phyloP scores from a whole-genome alignment of 1,140 invertebrate genomes.

The Atopsyche davidsoni region DNA sequence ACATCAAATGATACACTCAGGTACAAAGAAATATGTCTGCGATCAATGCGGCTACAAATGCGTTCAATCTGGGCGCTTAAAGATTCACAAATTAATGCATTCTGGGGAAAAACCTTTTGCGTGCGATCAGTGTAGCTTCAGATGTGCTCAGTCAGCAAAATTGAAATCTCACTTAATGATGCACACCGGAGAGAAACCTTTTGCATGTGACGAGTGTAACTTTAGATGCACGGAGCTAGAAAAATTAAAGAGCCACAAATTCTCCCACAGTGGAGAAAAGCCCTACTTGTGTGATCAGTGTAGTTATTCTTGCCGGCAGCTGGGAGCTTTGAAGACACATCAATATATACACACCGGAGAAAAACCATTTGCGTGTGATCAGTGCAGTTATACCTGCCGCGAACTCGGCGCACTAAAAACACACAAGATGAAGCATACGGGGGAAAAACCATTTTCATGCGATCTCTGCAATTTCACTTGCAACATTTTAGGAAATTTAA shows the following conservation, averaged over 20 bases:
- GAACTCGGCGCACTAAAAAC: not conserved
- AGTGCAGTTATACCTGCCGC: not conserved
- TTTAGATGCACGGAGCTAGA: not conserved
- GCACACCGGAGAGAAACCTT: not conserved
- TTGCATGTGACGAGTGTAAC: not conserved
- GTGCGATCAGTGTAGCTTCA: conserved; percentile 1
- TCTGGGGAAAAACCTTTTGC: conserved; percentile 6
- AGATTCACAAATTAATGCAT: not conserved
- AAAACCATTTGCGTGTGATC: conserved; percentile 1
- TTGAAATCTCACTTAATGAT: conserved; percentile 1
- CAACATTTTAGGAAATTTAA: too few species aligned
- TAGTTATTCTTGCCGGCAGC: not conserved
- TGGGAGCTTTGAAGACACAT: not conserved
- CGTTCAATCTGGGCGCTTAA: conserved; percentile 1
- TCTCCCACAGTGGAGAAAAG: conserved; percentile 1
- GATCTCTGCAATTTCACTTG: conserved; percentile 3
- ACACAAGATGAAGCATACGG: not conserved
- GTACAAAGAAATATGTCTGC: not conserved
- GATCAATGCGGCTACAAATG: not conserved
- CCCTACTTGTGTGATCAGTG: conserved; percentile 1
- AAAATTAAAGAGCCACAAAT: not conserved
- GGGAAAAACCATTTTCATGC: conserved; percentile 4
- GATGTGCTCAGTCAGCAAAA: not conserved
- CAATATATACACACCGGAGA: not conserved
- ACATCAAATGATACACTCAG: not conserved